Evolutionary conservation across 2,113 vertebrate genomes (phyloP).

Genomic region (Okapia johnstoni): DNA sequence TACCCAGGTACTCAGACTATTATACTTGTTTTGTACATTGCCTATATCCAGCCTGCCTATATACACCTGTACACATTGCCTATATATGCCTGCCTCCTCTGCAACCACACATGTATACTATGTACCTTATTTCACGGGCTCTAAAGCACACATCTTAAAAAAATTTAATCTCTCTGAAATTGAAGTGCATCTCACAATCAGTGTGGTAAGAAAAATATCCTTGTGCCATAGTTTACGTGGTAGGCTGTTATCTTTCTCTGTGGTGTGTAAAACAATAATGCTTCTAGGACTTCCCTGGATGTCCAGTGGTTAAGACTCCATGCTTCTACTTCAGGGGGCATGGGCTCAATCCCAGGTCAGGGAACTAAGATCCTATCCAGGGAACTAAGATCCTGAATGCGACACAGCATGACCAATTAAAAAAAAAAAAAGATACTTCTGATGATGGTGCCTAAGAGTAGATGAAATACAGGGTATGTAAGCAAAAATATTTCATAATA

Average conservation of each 20-base stretch:
- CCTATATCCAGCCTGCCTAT: neutral
- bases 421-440: neutral
- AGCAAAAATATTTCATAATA: neutral
- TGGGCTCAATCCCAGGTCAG: neutral
- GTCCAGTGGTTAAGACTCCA: neutral
- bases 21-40: neutral
- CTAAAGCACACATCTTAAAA: neutral
- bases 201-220: neutral
- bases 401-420: neutral
- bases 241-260: neutral
- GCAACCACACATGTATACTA: fast-evolving
- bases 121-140: neutral
- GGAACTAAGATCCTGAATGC: neutral
- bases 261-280: neutral
- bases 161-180: neutral
- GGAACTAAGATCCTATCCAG: neutral
- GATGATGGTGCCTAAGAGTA: neutral
- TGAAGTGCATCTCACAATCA: neutral
- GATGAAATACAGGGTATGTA: neutral
- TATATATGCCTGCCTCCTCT: neutral
- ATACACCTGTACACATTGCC: neutral
- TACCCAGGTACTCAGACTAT: fast-evolving
- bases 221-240: neutral
- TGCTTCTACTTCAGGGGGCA: neutral
- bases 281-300: neutral